Base-by-base conservation (phyloP, 2,113 vertebrate species). In the Coptodon bakossiorum region DNA sequence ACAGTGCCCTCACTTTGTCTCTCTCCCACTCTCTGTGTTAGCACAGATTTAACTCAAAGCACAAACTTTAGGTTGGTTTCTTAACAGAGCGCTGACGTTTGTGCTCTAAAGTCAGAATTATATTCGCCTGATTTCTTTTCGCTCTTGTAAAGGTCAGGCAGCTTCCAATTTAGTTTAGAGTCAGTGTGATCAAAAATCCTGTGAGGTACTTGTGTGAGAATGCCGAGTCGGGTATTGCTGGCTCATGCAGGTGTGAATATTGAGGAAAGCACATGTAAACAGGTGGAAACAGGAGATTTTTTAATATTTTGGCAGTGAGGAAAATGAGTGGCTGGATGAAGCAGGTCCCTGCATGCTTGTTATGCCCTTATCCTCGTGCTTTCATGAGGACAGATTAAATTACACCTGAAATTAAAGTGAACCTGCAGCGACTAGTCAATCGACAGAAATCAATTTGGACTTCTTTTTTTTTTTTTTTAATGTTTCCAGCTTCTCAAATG, bases 131-230 rank as follows among this genome's bases (percentile, higher is more conserved):
- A 50, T 76, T 76, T 19, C 43, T 50, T 31, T 45, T 13, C 1
- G 3, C 36, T 76, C 9, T 5, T 3, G 22, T 5, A 50, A 31
- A 78, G 43, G 71, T 78, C 43, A 5, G 71, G 1, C 22, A 19
- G 43, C 24, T 31, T 50, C 71, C 9, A 31, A 7, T 31, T 31
- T 78, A 12, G 71, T 31, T 50, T 31, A 5, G 43, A 76, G 43
- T 48, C 43, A 6, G 13, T 9, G 38, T 16, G 38, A 45, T 73
- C 66, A 73, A 73, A 16, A 24, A 3, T 56, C 7, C n/a, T 80
- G 31, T 3, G 22, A 56, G 52, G 19, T 3, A 0, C 1, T n/a
- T 43, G 22, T 4, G 5, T 1, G 19, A 66, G 3, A 38, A 19
- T 53, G 1, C 6, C 5, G 7, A 59, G 22, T 8, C 3, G 1